These are phyloP conservation scores for Lycodopsis pacificus DNA, from an alignment of 2,797 vertebrate species.

Conservation along the genomic window DNA sequence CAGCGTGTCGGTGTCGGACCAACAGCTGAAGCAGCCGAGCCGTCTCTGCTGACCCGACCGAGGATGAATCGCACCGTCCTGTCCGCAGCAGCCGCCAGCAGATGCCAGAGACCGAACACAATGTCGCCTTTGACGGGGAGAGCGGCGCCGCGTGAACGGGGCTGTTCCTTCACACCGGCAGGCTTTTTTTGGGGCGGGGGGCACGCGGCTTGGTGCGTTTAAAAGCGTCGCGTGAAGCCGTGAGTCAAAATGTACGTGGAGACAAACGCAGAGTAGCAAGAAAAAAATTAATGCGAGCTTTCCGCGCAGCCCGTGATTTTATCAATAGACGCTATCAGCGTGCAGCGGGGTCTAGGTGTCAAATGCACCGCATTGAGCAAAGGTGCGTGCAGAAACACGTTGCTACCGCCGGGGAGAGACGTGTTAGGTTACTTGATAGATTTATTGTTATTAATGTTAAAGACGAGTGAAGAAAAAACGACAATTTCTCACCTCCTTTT, in stretches of 20 bases:
- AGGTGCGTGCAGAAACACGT: not conserved
- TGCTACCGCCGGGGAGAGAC: not conserved
- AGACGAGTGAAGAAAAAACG: not conserved
- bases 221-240: not conserved
- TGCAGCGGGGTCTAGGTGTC: conserved; percentile 12
- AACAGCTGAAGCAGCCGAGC: not conserved
- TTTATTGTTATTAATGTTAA: not conserved
- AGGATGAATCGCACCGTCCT: conserved; percentile 47
- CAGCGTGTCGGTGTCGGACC: not conserved
- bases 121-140: conserved; percentile 78
- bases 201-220: conserved; percentile 1
- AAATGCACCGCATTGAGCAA: conserved; percentile 10
- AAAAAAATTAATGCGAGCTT: conserved; percentile 6
- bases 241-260: not conserved
- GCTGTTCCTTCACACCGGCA: conserved; percentile 43
- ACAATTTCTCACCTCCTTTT: conserved; percentile 54
- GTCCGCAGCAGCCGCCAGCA: conserved; percentile 62
- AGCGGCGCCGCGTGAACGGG: conserved; percentile 45
- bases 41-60: not conserved
- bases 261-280: not conserved
- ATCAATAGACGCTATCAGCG: conserved; percentile 6
- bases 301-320: conserved; percentile 7
- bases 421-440: rapidly evolving
- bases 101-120: conserved; percentile 77
- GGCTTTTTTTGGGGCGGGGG: not conserved